These are phyloP conservation scores for Conomelus anceps DNA, from an alignment of 2,888 invertebrate species.

Conservation along the genomic window DNA sequence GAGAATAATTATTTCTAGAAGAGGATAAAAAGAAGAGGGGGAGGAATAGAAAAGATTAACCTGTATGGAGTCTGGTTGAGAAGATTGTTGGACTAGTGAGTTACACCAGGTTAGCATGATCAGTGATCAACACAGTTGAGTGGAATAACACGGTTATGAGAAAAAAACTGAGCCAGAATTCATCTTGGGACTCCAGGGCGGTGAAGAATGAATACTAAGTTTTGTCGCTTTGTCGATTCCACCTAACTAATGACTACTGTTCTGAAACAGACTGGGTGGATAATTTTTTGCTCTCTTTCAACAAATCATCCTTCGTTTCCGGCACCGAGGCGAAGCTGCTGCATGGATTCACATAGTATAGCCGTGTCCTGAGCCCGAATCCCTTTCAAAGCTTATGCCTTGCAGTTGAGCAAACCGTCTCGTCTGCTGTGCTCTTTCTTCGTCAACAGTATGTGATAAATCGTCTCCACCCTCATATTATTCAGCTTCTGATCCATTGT, in stretches of 20 bases:
- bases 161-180: not conserved
- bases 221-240: not conserved
- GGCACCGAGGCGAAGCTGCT: not conserved
- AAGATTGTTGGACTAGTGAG: not conserved
- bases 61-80: not conserved
- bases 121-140: not conserved
- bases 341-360: not conserved
- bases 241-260: not conserved
- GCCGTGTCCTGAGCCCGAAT: no score
- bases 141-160: not conserved
- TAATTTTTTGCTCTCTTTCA: not conserved
- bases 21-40: no score
- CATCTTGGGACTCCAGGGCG: not conserved
- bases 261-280: not conserved
- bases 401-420: not conserved
- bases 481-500: not conserved
- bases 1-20: no score
- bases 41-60: not conserved
- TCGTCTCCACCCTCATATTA: not conserved
- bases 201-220: not conserved
- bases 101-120: not conserved
- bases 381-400: not conserved
- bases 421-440: not conserved
- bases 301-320: not conserved
- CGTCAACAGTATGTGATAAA: not conserved